Evolutionary conservation across 2,888 invertebrate genomes (phyloP).

Genomic region (Apodemia duryi): DNA sequence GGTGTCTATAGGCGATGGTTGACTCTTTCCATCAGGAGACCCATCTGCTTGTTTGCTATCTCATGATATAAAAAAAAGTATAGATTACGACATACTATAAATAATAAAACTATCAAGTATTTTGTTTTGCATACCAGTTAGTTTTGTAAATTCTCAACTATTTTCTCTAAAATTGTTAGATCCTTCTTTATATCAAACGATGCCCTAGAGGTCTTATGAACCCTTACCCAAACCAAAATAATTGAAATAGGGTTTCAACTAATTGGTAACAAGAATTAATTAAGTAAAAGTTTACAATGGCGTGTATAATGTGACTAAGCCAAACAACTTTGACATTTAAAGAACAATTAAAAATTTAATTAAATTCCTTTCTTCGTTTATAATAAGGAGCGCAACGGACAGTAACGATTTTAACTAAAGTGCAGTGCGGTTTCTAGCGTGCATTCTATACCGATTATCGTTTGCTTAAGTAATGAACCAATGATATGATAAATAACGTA

Average conservation of each 20-base stretch:
- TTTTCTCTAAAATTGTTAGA: not conserved
- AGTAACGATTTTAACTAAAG: not conserved
- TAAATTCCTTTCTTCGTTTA: not conserved
- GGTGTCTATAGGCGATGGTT: too few species aligned
- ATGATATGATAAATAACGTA: too few species aligned
- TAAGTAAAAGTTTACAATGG: conserved; percentile 9
- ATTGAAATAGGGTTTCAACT: conserved; percentile 12
- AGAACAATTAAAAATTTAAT: not conserved
- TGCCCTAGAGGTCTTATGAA: conserved; percentile 5
- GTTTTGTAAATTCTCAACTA: not conserved
- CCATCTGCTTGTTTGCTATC: too few species aligned
- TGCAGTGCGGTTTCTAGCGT: not conserved
- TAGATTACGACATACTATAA: too few species aligned
- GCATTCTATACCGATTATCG: not conserved
- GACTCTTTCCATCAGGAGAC: too few species aligned
- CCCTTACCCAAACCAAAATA: conserved; percentile 6
- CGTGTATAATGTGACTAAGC: conserved; percentile 11
- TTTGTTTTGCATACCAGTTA: not conserved
- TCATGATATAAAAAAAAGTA: too few species aligned
- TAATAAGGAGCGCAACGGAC: not conserved
- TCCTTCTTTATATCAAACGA: not conserved
- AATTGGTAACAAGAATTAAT: conserved; percentile 7
- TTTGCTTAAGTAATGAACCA: not conserved
- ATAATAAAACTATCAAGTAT: not conserved
- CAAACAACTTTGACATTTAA: not conserved